phyloP scores from a whole-genome alignment of 2,888 invertebrate genomes.

The Pterobdella sp. region DNA sequence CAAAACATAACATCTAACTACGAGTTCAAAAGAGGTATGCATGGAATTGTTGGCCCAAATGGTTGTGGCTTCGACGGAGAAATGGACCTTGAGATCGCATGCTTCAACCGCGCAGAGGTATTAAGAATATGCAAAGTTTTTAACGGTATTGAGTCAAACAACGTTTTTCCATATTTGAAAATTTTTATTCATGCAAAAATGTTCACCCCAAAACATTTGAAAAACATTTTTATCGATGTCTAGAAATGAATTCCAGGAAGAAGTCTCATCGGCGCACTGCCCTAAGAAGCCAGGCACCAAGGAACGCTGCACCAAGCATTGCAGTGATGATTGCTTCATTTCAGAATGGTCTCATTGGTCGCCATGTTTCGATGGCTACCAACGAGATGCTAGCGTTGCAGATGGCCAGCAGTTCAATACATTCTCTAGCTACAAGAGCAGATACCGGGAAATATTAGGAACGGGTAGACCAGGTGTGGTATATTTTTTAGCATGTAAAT shows the following conservation, averaged over 20 bases:
- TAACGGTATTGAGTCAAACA: not conserved
- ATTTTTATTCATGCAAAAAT: no score
- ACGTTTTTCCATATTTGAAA: no score
- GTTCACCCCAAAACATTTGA: no score
- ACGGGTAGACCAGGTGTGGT: no score
- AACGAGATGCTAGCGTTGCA: not conserved
- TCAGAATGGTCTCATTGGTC: not conserved
- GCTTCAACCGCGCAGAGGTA: not conserved
- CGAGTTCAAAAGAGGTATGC: no score
- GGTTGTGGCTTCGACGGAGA: not conserved
- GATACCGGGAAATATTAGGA: not conserved
- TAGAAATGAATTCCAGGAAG: no score
- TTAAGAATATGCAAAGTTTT: not conserved
- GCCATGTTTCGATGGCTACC: not conserved
- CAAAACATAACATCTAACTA: no score
- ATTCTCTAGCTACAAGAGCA: not conserved
- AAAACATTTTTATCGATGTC: no score
- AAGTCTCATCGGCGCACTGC: not conserved
- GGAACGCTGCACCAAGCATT: not conserved
- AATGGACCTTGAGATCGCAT: not conserved
- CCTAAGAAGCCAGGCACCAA: not conserved
- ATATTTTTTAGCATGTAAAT: no score
- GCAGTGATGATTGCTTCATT: not conserved
- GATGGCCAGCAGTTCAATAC: not conserved
- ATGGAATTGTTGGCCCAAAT: no score